These are phyloP conservation scores for Dolichopus griseipennis DNA, from an alignment of 2,888 invertebrate species.

Conservation along the genomic window DNA sequence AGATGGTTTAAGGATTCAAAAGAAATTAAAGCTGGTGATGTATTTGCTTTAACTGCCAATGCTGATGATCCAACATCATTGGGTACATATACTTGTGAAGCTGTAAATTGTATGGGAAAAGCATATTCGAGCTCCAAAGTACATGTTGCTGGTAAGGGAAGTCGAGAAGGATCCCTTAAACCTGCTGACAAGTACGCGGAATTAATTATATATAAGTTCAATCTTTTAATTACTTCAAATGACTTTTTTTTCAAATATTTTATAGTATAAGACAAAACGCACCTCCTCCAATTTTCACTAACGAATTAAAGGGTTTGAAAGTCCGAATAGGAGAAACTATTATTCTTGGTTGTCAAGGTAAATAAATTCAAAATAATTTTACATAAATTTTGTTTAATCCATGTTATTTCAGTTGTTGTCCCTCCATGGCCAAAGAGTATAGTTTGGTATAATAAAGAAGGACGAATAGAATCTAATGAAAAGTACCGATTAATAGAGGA, in stretches of 20 bases:
- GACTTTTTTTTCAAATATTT: constrained; percentile 10
- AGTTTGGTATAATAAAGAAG: constrained; percentile 79
- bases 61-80: constrained; percentile 76
- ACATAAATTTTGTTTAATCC: neutral
- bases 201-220: neutral
- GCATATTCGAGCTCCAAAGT: constrained; percentile 76
- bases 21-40: constrained; percentile 82
- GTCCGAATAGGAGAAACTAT: constrained; percentile 70
- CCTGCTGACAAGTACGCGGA: constrained; percentile 54
- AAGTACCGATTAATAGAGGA: constrained; percentile 70
- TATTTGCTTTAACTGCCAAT: constrained; percentile 77
- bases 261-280: constrained; percentile 34
- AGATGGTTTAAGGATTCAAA: constrained; percentile 76
- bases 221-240: no score
- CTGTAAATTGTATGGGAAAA: constrained; percentile 80
- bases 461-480: constrained; percentile 59
- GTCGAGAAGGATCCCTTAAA: constrained; percentile 59
- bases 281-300: constrained; percentile 69
- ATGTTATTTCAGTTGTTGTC: constrained; percentile 53
- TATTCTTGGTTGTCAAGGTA: constrained; percentile 65
- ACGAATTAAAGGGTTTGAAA: constrained; percentile 63
- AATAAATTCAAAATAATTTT: constrained; percentile 17
- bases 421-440: constrained; percentile 79
- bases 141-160: constrained; percentile 66
- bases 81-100: constrained; percentile 81